These are phyloP conservation scores for Alsophila aescularia DNA, from an alignment of 2,888 invertebrate genomes.

Conservation along the genomic window DNA sequence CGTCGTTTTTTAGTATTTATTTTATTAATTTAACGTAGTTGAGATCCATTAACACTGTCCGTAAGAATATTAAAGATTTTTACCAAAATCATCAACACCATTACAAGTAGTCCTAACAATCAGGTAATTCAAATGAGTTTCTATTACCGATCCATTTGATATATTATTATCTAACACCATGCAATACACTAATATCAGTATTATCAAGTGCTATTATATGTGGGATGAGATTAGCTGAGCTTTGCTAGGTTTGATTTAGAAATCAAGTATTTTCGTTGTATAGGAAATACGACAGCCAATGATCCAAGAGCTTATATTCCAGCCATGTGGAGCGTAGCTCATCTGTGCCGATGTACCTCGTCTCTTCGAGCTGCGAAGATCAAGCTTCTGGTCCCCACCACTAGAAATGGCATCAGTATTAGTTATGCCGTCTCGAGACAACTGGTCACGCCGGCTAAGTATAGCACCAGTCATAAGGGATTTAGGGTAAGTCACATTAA, in stretches of 20 bases:
- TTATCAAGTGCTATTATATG: neutral
- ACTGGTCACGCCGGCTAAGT: conserved; percentile 53
- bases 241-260: neutral
- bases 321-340: conserved; percentile 68
- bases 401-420: conserved; percentile 47
- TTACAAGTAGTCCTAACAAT: neutral
- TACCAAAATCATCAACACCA: neutral
- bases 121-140: neutral
- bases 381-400: conserved; percentile 52
- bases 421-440: conserved; percentile 53
- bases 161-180: neutral
- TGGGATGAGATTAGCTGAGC: neutral
- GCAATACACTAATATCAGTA: neutral
- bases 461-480: conserved; percentile 44
- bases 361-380: conserved; percentile 50
- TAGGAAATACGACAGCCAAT: neutral
- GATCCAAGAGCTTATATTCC: conserved; percentile 6
- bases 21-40: no score
- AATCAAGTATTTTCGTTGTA: neutral
- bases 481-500: conserved; percentile 52
- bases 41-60: no score
- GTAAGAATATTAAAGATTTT: no score
- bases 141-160: neutral
- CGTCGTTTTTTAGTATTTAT: no score
- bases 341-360: conserved; percentile 64